Conservation (phyloP, 2,113 vertebrate genomes). For the Microtus montanus region DNA sequence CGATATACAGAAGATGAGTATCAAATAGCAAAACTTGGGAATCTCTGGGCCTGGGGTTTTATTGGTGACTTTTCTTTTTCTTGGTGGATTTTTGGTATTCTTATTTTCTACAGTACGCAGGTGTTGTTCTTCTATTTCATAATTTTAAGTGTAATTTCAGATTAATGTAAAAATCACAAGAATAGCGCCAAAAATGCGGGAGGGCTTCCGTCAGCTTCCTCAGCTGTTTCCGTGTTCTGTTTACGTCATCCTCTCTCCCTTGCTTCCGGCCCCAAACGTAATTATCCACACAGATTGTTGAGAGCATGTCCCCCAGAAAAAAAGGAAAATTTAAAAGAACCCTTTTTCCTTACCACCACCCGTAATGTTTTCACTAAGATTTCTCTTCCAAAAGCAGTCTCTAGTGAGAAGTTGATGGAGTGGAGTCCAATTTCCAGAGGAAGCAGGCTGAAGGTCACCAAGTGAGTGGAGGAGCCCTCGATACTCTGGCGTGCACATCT, state of each 20-base stretch:
- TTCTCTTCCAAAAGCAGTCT: constrained; percentile 74
- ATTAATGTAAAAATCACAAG: background rate
- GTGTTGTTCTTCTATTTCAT: background rate
- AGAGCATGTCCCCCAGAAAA: background rate
- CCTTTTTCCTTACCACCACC: constrained; percentile 90
- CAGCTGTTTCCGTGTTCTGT: background rate
- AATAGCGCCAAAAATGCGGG: background rate
- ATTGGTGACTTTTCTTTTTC: constrained; percentile 35
- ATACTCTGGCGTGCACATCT: constrained; percentile 43
- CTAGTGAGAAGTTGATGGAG: constrained; percentile 90
- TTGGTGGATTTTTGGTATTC: background rate
- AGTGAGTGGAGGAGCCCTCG: constrained; percentile 66
- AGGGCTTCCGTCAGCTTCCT: background rate
- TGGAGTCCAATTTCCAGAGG: constrained; percentile 91
- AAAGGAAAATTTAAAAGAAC: background rate
- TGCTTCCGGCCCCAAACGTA: background rate
- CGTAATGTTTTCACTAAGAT: constrained; percentile 89
- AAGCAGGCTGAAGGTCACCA: constrained; percentile 88
- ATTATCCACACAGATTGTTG: background rate
- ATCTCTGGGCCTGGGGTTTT: background rate
- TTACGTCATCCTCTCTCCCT: background rate
- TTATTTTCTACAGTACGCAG: constrained; percentile 26
- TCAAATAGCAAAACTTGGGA: constrained; percentile 9
- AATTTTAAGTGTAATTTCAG: constrained; percentile 8
- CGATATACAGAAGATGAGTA: background rate